Evolutionary conservation across 1,140 invertebrate genomes (phyloP).

Genomic region (Leucophenga varia): DNA sequence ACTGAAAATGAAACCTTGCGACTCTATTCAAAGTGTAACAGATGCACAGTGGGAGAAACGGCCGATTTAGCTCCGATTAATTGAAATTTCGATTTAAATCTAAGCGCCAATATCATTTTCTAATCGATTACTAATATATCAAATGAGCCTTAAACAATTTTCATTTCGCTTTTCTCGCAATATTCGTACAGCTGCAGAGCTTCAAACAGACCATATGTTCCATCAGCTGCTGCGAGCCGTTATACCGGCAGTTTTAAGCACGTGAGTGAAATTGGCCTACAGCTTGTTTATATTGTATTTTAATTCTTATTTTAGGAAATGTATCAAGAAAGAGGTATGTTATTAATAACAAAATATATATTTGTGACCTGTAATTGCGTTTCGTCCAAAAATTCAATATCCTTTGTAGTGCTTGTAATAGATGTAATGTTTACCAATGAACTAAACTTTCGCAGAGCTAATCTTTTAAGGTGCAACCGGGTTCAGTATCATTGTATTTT

Average conservation of each 20-base stretch:
- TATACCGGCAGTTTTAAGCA: too few relatives aligned
- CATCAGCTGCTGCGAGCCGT: background rate
- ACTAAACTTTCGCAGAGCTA: background rate
- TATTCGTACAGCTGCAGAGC: slow-evolving; percentile 1
- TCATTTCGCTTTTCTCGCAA: background rate
- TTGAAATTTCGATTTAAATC: background rate
- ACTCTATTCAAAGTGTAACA: too few relatives aligned
- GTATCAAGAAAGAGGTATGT: too few relatives aligned
- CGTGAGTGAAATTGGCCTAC: too few relatives aligned
- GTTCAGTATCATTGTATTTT: background rate
- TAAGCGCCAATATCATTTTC: slow-evolving; percentile 1
- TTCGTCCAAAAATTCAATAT: slow-evolving; percentile 1
- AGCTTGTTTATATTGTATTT: too few relatives aligned
- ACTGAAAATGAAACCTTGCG: too few relatives aligned
- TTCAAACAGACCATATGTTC: slow-evolving; percentile 3
- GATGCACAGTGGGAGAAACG: too few relatives aligned
- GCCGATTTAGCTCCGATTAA: too few relatives aligned
- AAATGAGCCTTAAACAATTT: background rate
- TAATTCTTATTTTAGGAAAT: too few relatives aligned
- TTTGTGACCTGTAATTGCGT: slow-evolving; percentile 1
- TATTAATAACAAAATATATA: background rate
- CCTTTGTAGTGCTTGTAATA: background rate
- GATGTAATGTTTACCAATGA: slow-evolving; percentile 2
- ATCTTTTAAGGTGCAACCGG: background rate
- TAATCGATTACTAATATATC: background rate